Percentiles rank a stretch among this genome's conserved stretches.
phyloP scores from a whole-genome alignment of 2,797 vertebrate genomes.

The Siniperca obscura region DNA sequence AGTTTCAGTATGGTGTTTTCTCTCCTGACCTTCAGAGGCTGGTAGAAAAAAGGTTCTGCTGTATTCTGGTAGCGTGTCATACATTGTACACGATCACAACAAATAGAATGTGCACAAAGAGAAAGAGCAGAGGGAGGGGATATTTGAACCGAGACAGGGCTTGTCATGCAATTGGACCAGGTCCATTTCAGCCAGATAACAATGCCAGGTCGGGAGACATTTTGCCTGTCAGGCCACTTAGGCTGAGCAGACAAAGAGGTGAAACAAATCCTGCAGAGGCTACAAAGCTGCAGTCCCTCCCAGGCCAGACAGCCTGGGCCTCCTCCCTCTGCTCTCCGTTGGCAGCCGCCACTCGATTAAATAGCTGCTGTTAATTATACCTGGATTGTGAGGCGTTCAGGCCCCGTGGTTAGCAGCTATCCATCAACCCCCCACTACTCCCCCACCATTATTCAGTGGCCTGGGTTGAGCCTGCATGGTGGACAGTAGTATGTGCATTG shows the following conservation, averaged over 20 bases:
- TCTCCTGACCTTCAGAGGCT: conserved; percentile 19
- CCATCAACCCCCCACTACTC: conserved; percentile 70
- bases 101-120: conserved; percentile 62
- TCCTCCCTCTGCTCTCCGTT: conserved; percentile 77
- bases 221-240: conserved; percentile 73
- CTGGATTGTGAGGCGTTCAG: conserved; percentile 79
- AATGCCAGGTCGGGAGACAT: conserved; percentile 70
- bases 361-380: conserved; percentile 89
- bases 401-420: conserved; percentile 81
- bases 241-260: conserved; percentile 78
- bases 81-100: conserved; percentile 48
- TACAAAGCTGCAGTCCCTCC: conserved; percentile 86
- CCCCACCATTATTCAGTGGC: conserved; percentile 71
- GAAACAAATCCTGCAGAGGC: conserved; percentile 86
- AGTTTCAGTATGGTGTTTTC: background rate
- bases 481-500: conserved; percentile 25
- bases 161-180: conserved; percentile 70
- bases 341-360: conserved; percentile 84
- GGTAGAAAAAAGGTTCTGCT: conserved; percentile 19
- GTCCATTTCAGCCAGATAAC: conserved; percentile 74
- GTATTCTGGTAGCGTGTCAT: conserved; percentile 32
- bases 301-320: conserved; percentile 76
- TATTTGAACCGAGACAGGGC: conserved; percentile 60
- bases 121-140: conserved; percentile 39
- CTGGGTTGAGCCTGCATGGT: conserved; percentile 20